Conservation (phyloP, 2,888 invertebrate species). For the Erebia ligea region DNA sequence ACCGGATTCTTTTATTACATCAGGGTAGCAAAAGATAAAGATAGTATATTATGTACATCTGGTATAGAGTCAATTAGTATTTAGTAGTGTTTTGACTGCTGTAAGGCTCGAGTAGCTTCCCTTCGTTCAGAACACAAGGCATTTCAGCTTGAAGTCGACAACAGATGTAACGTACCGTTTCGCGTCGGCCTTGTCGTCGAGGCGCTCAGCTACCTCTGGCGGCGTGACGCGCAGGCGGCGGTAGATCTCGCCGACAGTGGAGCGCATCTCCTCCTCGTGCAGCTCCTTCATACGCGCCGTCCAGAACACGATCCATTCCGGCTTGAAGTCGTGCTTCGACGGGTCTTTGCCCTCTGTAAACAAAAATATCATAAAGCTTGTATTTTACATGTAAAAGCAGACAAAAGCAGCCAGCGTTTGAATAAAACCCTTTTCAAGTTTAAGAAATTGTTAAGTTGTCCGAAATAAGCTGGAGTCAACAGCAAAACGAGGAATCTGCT, state of each 20-base stretch:
- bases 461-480: too few species aligned
- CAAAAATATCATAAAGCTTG: background rate
- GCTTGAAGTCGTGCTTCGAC: constrained; percentile 91
- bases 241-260: constrained; percentile 87
- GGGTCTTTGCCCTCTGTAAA: constrained; percentile 87
- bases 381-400: background rate
- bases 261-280: constrained; percentile 86
- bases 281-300: constrained; percentile 91
- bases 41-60: too few species aligned
- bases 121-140: too few species aligned
- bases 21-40: too few species aligned
- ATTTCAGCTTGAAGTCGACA: too few species aligned
- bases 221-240: constrained; percentile 81
- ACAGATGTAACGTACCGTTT: constrained; percentile 5
- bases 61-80: too few species aligned
- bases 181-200: background rate
- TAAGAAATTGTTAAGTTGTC: too few species aligned
- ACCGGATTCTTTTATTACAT: background rate
- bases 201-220: constrained; percentile 43
- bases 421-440: too few species aligned
- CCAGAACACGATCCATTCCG: constrained; percentile 95
- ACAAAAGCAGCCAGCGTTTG: background rate
- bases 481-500: too few species aligned
- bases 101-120: too few species aligned
- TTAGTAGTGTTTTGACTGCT: too few species aligned